Conservation (phyloP, 2,888 invertebrate genomes). For the Charanyca ferruginea region DNA sequence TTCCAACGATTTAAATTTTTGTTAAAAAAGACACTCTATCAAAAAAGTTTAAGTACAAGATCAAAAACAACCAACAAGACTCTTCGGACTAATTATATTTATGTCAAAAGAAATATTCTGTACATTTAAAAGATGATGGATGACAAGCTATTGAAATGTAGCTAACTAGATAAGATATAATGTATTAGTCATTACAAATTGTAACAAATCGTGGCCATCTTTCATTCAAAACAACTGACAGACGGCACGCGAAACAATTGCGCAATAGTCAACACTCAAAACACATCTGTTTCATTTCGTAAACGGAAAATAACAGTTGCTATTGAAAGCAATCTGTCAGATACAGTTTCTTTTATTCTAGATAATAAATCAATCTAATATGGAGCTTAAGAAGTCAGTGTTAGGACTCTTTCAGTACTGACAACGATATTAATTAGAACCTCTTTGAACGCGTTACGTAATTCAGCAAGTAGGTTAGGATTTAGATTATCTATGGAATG, state of each 20-base stretch:
- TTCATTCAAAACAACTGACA: conserved; percentile 50
- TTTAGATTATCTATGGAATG: conserved; percentile 39
- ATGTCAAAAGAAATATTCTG: conserved; percentile 1
- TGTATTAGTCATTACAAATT: conserved; percentile 23
- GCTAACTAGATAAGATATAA: conserved; percentile 12
- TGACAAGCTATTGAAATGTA: conserved; percentile 18
- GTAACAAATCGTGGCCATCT: conserved; percentile 40
- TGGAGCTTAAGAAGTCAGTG: conserved; percentile 54
- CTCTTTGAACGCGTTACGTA: conserved; percentile 59
- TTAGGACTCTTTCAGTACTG: conserved; percentile 63
- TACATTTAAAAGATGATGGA: conserved; percentile 28
- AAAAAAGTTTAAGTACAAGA: background rate
- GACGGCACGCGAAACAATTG: conserved; percentile 52
- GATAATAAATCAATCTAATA: conserved; percentile 67
- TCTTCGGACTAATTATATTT: conserved; percentile 6
- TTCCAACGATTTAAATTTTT: too few species aligned
- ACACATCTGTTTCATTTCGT: conserved; percentile 61
- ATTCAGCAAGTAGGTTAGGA: conserved; percentile 56
- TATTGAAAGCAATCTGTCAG: conserved; percentile 62
- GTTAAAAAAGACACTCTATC: background rate
- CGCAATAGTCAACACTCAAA: conserved; percentile 53
- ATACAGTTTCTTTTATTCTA: conserved; percentile 65
- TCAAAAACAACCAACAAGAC: background rate
- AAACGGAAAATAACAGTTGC: conserved; percentile 57
- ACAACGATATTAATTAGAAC: conserved; percentile 68